Conservation (phyloP, 2,888 invertebrate species). For the Strigamia crassipes region DNA sequence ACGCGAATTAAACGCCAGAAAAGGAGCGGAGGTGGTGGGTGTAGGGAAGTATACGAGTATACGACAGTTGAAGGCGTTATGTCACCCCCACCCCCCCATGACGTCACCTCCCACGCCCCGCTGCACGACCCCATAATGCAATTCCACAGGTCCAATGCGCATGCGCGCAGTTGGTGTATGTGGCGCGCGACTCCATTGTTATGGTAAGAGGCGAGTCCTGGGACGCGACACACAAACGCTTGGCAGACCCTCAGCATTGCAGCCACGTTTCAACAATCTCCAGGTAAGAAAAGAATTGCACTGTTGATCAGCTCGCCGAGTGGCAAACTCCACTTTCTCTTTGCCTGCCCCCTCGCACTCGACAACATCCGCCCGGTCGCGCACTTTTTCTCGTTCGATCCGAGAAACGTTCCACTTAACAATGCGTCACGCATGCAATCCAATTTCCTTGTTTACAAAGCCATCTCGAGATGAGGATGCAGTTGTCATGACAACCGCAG, state of each 20-base stretch:
- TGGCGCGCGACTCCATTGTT: constrained; percentile 42
- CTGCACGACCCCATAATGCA: constrained; percentile 39
- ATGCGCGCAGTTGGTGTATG: constrained; percentile 39
- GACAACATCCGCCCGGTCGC: neutral
- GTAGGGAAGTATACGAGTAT: neutral
- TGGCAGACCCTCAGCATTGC: constrained; percentile 32
- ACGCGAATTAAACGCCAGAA: constrained; percentile 17
- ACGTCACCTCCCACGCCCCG: constrained; percentile 42
- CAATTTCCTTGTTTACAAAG: constrained; percentile 33
- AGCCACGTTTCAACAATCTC: constrained; percentile 13
- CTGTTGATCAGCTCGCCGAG: neutral
- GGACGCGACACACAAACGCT: constrained; percentile 40
- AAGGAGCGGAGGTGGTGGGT: neutral
- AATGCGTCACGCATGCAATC: constrained; percentile 23
- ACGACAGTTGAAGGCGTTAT: constrained; percentile 28
- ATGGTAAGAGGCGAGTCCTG: constrained; percentile 40
- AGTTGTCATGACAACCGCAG: constrained; percentile 7
- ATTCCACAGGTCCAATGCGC: constrained; percentile 42
- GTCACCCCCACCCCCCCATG: constrained; percentile 35
- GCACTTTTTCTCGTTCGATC: neutral
- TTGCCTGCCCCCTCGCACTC: neutral
- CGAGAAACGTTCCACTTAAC: neutral
- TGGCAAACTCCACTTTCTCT: neutral
- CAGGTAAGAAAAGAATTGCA: constrained; percentile 26
- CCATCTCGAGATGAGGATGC: constrained; percentile 38